Evolutionary conservation across 2,888 invertebrate species (phyloP), one percentile per base, ranked within the genome.

Genomic region (Ormyrus nitidulus): DNA sequence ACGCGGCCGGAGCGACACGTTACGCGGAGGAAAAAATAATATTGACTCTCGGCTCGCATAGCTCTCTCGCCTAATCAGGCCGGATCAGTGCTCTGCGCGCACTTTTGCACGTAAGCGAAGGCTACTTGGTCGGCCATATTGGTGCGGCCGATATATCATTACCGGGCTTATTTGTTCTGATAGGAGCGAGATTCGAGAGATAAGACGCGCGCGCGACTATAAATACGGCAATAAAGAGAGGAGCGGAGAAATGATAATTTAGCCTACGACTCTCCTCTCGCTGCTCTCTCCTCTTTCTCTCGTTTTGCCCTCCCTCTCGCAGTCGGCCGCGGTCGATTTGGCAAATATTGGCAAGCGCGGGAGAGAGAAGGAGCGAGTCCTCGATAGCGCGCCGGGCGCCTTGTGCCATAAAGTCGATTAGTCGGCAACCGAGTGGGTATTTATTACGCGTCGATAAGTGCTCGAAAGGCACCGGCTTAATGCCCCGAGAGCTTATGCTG

Each of bases 101-200:
- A 10, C 53, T 51, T 53, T 8, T 51, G 6, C 34, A 34, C n/a
- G 34, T 19, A 8, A 10, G 10, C 13, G 53, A 68, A 34, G 80
- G 79, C 80, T 81, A 79, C 72, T 77, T 49, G 13, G 71, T 81
- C 85, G 83, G 86, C 86, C 85, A 87, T 87, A 83, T 83, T 85
- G 84, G 82, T 82, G 84, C 84, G 77, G 82, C 84, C 85, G 84
- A 86, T 85, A 83, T 80, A 84, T 86, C 86, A 74, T 62, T 74
- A 66, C 49, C n/a, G 49, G n/a, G n/a, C 51, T 2, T 89, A 87
- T 89, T 89, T 89, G 84, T 84, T 77, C 86, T 88, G 89, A 89
- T 89, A 89, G 85, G 86, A 86, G 65, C 72, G 72, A 89, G 89
- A 89, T 90, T 89, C 86, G 46, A 69, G 83, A 84, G 90, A 90